Evolutionary conservation across 2,797 vertebrate species (phyloP).

Genomic region (Choloepus didactylus): DNA sequence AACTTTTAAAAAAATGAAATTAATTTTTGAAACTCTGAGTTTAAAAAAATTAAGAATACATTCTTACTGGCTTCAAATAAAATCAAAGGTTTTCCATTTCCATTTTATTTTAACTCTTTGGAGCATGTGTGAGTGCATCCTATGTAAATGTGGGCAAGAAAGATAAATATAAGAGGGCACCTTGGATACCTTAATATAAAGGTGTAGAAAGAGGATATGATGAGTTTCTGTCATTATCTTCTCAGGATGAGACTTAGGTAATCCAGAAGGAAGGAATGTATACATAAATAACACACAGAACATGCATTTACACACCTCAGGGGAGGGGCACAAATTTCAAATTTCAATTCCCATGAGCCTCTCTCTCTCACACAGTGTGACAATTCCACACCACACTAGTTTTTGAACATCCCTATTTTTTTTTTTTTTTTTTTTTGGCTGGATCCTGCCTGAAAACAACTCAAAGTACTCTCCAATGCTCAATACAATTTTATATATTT

Average conservation of each 20-base stretch:
- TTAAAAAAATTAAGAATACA: not conserved
- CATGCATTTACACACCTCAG: not conserved
- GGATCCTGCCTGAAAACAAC: not conserved
- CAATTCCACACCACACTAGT: not conserved
- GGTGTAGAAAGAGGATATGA: not conserved
- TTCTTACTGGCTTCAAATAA: not conserved
- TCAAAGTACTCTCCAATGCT: not conserved
- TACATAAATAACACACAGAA: not conserved
- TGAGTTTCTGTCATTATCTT: not conserved
- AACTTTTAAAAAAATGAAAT: not conserved
- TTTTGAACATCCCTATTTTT: not conserved
- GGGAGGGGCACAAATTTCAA: not conserved
- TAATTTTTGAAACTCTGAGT: not conserved
- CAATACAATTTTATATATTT: not conserved
- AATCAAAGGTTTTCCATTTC: not conserved
- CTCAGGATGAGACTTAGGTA: not conserved
- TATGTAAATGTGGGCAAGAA: not conserved
- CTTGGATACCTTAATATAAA: too few species aligned
- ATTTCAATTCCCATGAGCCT: not conserved
- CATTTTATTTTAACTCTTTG: constrained; percentile 36
- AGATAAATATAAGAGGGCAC: too few species aligned
- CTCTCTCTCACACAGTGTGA: not conserved
- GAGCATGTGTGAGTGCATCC: not conserved
- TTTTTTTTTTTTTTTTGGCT: not conserved
- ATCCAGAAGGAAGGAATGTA: not conserved